Percentiles rank a stretch among this genome's conserved stretches.
Conservation (phyloP, 2,888 invertebrate genomes). For the Timema cristinae region DNA sequence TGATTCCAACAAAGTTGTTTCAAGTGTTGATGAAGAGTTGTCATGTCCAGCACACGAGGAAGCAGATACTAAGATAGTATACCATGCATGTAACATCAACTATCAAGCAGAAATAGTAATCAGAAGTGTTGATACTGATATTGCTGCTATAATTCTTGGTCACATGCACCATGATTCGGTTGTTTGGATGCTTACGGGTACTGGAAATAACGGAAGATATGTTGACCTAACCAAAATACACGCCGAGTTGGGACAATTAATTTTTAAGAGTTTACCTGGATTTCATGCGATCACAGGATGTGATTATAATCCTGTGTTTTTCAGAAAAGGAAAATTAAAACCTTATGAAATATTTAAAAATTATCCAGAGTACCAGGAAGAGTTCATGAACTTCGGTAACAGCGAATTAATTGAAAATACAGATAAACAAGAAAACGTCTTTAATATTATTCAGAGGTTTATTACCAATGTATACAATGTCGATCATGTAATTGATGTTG, state of each 20-base stretch:
- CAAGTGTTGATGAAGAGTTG: slow-evolving; percentile 10
- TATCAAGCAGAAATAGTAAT: not conserved
- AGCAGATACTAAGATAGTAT: slow-evolving; percentile 6
- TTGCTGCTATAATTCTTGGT: too few species aligned
- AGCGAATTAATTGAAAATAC: slow-evolving; percentile 5
- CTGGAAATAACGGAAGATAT: too few species aligned
- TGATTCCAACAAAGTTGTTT: not conserved
- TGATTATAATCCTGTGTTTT: slow-evolving; percentile 1
- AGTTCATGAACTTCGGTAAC: not conserved
- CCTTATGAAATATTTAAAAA: not conserved
- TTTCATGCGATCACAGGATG: slow-evolving; percentile 5
- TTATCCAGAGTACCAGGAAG: not conserved
- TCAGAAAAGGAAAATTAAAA: slow-evolving; percentile 11
- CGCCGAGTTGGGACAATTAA: not conserved
- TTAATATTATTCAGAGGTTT: not conserved
- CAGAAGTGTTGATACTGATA: too few species aligned
- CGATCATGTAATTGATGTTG: not conserved
- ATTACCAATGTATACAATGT: not conserved
- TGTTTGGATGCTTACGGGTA: too few species aligned
- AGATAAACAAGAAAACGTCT: not conserved
- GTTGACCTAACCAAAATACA: too few species aligned
- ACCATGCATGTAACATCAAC: slow-evolving; percentile 7
- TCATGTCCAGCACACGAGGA: slow-evolving; percentile 8
- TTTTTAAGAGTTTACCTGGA: slow-evolving; percentile 4
- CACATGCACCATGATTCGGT: too few species aligned